Base-by-base conservation (phyloP, 2,113 vertebrate genomes). In the Myotis brandtii region DNA sequence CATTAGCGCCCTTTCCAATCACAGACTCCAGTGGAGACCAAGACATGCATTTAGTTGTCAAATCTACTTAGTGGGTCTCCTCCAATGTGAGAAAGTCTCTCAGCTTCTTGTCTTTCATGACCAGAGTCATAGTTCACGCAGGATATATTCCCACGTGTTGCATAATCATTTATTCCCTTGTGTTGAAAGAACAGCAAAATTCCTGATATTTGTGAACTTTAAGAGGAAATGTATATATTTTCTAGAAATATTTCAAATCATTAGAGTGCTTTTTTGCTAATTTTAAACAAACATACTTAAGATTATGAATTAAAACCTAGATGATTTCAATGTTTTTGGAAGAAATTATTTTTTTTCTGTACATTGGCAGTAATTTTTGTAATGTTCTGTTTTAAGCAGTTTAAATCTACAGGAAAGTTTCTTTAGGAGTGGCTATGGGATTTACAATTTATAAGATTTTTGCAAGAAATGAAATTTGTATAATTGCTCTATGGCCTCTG, bases 101-200 rank as follows among this genome's bases (percentile, higher is more conserved):
- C n/a, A 48, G 18, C 52, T 30, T 79, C 59, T 62, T 34, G 32
- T 83, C 56, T 70, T 86, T 82, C n/a, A 54, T 56, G 48, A 81
- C 90, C 20, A 75, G 18, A n/a, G 10, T 66, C 64, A 23, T 86
- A 89, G 86, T 93, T 85, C 82, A 82, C 84, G 67, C 6, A 77
- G 43, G 20, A 62, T 86, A 67, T 32, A 88, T 75, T 94, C 64
- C 37, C 81, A 69, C 21, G 34, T 86, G 23, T 73, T 94, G 30
- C 34, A 40, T 91, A 89, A 89, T 80, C 70, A 43, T 86, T 81
- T 34, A 85, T 79, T 96, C 56, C n/a, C 84, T 77, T 23, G 43
- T 86, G 18, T 69, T 92, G 30, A 48, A 52, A 92, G 34, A 94
- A 43, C 17, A 86, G n/a, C 18, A 75, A 76, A 75, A 80, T 32